Conservation (phyloP, 2,797 vertebrate genomes). For the Trematomus bernacchii region DNA sequence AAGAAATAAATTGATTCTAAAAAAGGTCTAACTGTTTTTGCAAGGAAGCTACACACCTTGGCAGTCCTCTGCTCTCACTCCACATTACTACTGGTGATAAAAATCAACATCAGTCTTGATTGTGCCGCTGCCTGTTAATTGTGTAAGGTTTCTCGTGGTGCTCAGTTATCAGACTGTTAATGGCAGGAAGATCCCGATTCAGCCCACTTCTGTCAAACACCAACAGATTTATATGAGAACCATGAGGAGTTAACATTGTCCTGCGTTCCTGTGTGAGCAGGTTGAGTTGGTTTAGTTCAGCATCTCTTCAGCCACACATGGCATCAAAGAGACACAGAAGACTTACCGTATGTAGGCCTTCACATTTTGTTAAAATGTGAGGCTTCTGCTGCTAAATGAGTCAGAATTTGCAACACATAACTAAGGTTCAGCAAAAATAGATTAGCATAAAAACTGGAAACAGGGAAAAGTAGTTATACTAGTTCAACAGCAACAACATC, state of each 20-base stretch:
- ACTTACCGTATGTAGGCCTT: no score
- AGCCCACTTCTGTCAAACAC: conserved; percentile 21
- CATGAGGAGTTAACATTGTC: conserved; percentile 3
- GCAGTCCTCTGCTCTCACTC: background rate
- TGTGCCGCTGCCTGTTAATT: conserved; percentile 47
- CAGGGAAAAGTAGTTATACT: background rate
- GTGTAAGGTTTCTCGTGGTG: conserved; percentile 1
- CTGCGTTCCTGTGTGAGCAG: background rate
- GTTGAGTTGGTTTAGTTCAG: conserved; percentile 8
- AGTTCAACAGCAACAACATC: background rate
- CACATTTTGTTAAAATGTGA: no score
- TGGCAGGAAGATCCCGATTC: conserved; percentile 54
- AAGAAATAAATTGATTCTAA: background rate
- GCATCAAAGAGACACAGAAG: conserved; percentile 61
- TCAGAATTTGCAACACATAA: no score
- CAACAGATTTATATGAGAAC: conserved; percentile 24
- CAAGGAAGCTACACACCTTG: conserved; percentile 11
- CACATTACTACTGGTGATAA: conserved; percentile 11
- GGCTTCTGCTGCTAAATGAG: no score
- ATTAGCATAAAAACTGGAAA: background rate
- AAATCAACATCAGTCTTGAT: conserved; percentile 39
- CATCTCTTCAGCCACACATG: conserved; percentile 50
- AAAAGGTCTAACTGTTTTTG: conserved; percentile 5
- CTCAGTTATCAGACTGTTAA: conserved; percentile 26
- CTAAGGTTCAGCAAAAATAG: no score